Conservation (phyloP, 2,888 invertebrate genomes). For the Agrotis ipsilon region DNA sequence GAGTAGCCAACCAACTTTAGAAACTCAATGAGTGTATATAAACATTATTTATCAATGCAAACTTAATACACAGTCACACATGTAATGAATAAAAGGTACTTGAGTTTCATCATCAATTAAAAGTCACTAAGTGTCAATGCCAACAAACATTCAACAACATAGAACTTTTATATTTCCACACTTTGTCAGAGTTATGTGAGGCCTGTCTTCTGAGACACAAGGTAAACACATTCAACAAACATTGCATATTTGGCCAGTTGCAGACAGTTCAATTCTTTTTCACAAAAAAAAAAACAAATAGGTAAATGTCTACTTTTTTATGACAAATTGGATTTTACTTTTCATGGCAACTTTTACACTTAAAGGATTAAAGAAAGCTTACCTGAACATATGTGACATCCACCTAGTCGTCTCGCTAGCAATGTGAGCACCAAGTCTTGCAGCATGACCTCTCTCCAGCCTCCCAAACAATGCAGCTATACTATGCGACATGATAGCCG, state of each 20-base stretch:
- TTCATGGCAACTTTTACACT: neutral
- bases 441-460: constrained; percentile 94
- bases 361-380: constrained; percentile 38
- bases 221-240: constrained; percentile 38
- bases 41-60: constrained; percentile 3
- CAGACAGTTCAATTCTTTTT: constrained; percentile 29
- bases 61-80: neutral
- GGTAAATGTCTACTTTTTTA: neutral
- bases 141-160: constrained; percentile 15
- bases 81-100: neutral
- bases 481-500: constrained; percentile 95
- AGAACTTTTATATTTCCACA: constrained; percentile 10
- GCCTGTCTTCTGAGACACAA: constrained; percentile 4
- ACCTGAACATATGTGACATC: constrained; percentile 97
- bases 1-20: neutral
- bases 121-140: constrained; percentile 10
- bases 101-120: constrained; percentile 33
- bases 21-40: neutral
- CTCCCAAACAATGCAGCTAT: constrained; percentile 97
- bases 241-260: constrained; percentile 31
- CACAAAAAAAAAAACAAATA: neutral
- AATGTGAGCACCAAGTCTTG: constrained; percentile 95
- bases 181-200: neutral
- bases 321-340: neutral
- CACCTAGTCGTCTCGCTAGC: constrained; percentile 96